Percentiles rank a stretch among this genome's conserved stretches.
phyloP scores from a whole-genome alignment of 2,113 vertebrate genomes.

The Toxotes chatareus region DNA sequence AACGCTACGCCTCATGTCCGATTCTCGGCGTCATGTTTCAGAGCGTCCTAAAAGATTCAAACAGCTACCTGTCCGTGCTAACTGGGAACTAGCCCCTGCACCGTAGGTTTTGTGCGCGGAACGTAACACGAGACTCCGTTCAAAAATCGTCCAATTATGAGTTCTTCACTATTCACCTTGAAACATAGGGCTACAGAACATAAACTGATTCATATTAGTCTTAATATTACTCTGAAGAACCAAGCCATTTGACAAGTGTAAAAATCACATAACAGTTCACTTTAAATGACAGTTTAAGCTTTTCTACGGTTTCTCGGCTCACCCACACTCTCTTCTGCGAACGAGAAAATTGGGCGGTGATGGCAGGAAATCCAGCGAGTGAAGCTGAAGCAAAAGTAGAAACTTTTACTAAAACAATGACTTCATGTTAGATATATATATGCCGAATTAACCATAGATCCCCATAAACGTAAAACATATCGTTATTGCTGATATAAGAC shows the following conservation, averaged over 20 bases:
- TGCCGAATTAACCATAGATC: not conserved
- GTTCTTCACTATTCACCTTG: not conserved
- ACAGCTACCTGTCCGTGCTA: conserved; percentile 26
- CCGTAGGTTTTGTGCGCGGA: not conserved
- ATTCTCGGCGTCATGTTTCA: not conserved
- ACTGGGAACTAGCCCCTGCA: not conserved
- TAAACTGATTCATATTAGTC: fast-evolving
- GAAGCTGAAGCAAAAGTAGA: not conserved
- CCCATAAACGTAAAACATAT: fast-evolving
- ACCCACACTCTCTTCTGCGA: not conserved
- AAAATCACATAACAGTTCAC: fast-evolving
- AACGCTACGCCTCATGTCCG: fast-evolving
- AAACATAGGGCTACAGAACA: fast-evolving
- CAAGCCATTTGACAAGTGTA: not conserved
- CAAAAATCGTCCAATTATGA: not conserved
- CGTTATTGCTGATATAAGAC: fast-evolving
- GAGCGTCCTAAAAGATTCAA: not conserved
- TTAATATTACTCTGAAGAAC: fast-evolving
- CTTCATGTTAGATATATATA: fast-evolving
- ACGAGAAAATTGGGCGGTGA: not conserved
- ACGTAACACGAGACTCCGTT: not conserved
- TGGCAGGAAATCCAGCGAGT: not conserved
- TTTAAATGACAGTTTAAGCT: not conserved
- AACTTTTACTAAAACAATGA: not conserved
- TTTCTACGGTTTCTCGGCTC: not conserved